phyloP scores from a whole-genome alignment of 1,140 invertebrate genomes.

The Eriocheir sinensis region DNA sequence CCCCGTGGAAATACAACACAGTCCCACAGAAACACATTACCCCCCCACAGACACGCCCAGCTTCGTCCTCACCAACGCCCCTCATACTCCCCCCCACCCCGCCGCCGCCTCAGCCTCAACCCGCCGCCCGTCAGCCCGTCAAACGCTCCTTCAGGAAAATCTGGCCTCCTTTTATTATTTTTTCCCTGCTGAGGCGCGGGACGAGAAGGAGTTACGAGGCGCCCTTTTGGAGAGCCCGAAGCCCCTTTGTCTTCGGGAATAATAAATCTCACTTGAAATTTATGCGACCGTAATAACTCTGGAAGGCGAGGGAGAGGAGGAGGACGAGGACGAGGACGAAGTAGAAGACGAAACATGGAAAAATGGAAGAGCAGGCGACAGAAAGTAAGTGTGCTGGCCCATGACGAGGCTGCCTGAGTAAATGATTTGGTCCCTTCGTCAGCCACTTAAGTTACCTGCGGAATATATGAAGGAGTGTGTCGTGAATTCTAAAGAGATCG shows the following conservation, averaged over 20 bases:
- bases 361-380: neutral
- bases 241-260: constrained; percentile 39
- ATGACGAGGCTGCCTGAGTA: no score
- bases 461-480: no score
- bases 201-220: neutral
- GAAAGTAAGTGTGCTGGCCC: no score
- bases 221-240: neutral
- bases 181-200: neutral
- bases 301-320: neutral
- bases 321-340: neutral
- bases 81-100: neutral
- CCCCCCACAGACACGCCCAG: neutral
- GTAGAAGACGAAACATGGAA: neutral
- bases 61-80: neutral
- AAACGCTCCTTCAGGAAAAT: neutral
- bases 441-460: no score
- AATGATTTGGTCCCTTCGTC: no score
- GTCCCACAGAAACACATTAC: no score
- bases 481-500: no score
- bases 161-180: neutral
- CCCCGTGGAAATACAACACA: no score
- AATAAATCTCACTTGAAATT: constrained; percentile 46
- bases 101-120: neutral
- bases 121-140: neutral
- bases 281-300: constrained; percentile 48